Conservation (phyloP, 2,888 invertebrate species). For the Ceraclea dissimilis region DNA sequence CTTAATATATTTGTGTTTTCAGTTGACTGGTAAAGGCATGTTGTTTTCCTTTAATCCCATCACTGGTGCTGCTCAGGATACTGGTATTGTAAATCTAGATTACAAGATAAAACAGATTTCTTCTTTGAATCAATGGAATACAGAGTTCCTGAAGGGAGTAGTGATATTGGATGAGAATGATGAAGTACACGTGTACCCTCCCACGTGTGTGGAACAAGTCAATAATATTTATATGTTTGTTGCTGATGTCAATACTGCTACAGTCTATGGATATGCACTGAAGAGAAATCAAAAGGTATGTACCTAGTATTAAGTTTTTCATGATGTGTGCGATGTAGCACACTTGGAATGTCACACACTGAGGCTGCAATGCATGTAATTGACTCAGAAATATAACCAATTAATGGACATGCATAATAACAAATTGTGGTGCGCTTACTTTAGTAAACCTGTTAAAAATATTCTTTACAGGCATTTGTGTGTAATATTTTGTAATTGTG, state of each 20-base stretch:
- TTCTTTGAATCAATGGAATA: conserved; percentile 60
- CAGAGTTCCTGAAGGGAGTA: conserved; percentile 70
- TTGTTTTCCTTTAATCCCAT: conserved; percentile 85
- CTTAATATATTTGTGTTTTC: conserved; percentile 21
- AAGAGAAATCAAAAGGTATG: conserved; percentile 38
- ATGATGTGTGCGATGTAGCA: neutral
- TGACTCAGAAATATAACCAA: too few relatives aligned
- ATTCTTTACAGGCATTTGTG: too few relatives aligned
- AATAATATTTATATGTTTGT: conserved; percentile 44
- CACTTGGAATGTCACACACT: too few relatives aligned
- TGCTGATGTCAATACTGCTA: conserved; percentile 40
- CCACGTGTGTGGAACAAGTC: conserved; percentile 45
- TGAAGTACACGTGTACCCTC: conserved; percentile 62
- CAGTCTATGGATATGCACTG: conserved; percentile 41
- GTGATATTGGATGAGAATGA: conserved; percentile 63
- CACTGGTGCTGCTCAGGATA: conserved; percentile 60
- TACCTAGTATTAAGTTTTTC: too few relatives aligned
- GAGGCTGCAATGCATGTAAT: too few relatives aligned
- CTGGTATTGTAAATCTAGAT: conserved; percentile 48
- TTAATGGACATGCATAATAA: too few relatives aligned
- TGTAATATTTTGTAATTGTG: too few relatives aligned
- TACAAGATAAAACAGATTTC: conserved; percentile 69
- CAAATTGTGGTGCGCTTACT: too few relatives aligned
- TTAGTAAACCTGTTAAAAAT: too few relatives aligned
- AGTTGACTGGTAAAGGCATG: conserved; percentile 60